Conservation (phyloP, 2,888 invertebrate genomes). For the Ichneumon xanthorius region DNA sequence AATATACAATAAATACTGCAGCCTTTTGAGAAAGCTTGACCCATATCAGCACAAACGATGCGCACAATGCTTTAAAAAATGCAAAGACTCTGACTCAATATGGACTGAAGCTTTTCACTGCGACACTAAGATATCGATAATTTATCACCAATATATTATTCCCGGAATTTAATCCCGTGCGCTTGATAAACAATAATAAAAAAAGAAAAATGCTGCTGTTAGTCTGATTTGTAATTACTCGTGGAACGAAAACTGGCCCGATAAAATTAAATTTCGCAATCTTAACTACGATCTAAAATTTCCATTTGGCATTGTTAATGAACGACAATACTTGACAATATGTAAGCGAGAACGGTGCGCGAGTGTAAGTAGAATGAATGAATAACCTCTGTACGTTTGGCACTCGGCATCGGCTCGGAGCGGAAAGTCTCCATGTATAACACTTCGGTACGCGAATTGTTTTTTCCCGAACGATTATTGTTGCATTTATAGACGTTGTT, state of each 20-base stretch:
- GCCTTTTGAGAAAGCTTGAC: background rate
- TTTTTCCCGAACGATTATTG: background rate
- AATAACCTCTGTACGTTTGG: slow-evolving; percentile 31
- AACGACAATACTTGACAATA: slow-evolving; percentile 3
- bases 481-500: background rate
- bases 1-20: background rate
- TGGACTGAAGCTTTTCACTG: background rate
- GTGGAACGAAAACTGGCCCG: background rate
- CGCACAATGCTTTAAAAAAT: background rate
- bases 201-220: background rate
- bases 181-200: background rate
- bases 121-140: background rate
- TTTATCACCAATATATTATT: background rate
- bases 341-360: background rate
- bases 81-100: background rate
- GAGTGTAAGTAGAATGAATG: background rate
- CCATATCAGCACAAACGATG: background rate
- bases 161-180: background rate
- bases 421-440: slow-evolving; percentile 29
- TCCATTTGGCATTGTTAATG: background rate
- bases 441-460: background rate
- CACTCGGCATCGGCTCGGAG: background rate
- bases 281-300: background rate
- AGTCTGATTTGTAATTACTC: background rate
- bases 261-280: background rate